A percentile compares a stretch with the other conserved stretches of the same genome.
Conservation (phyloP, 2,113 vertebrate species). For the Cyanoramphus novaezelandiae region DNA sequence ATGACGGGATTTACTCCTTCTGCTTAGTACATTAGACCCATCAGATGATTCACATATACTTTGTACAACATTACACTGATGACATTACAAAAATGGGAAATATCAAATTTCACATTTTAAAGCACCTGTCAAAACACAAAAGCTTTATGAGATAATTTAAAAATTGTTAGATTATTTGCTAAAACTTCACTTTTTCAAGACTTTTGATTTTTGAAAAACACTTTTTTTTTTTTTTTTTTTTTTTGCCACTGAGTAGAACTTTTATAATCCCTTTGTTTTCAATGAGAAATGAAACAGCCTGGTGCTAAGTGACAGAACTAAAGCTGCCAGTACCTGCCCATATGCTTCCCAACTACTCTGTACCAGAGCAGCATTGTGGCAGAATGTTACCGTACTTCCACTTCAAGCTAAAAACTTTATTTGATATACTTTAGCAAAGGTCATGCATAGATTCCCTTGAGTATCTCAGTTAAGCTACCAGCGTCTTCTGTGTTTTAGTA, state of each 20-base stretch:
- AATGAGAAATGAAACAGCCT: not conserved
- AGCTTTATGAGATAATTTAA: not conserved
- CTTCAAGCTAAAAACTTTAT: not conserved
- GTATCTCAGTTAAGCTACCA: not conserved
- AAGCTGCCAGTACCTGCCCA: not conserved
- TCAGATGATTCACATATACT: not conserved
- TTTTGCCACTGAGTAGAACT: not conserved
- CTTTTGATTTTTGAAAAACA: not conserved
- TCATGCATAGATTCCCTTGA: not conserved
- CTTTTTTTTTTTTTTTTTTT: fast-evolving
- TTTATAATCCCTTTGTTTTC: not conserved
- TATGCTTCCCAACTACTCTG: not conserved
- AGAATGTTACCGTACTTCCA: not conserved
- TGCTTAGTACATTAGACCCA: not conserved
- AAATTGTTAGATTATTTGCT: not conserved
- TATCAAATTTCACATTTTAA: not conserved
- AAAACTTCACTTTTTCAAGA: not conserved
- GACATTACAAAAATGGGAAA: not conserved
- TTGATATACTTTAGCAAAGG: not conserved
- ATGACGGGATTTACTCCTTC: not conserved
- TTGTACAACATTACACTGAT: not conserved
- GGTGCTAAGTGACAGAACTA: not conserved
- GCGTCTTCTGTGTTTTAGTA: not conserved
- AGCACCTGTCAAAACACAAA: not conserved
- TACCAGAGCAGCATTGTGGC: not conserved